Evolutionary conservation across 2,888 invertebrate genomes (phyloP).

Genomic region (Diogma glabrata): DNA sequence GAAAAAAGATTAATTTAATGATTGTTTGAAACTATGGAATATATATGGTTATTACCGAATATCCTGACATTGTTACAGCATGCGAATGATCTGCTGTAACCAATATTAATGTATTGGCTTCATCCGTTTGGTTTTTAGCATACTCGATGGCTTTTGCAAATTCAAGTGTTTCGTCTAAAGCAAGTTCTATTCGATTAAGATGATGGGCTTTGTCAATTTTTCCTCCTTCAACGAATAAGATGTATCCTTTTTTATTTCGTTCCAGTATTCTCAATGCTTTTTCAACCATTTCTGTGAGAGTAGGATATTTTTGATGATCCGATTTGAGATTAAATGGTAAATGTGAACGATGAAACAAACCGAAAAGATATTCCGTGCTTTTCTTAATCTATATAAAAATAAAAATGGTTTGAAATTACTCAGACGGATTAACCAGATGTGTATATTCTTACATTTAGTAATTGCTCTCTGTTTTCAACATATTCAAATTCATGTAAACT

Average conservation of each 20-base stretch:
- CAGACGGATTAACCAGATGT: too few relatives aligned
- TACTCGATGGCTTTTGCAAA: conserved; percentile 57
- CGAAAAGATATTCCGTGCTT: conserved; percentile 53
- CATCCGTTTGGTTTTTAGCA: conserved; percentile 47
- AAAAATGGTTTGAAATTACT: too few relatives aligned
- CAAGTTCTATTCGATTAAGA: conserved; percentile 49
- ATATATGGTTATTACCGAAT: too few relatives aligned
- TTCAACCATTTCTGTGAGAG: conserved; percentile 61
- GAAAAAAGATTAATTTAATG: too few relatives aligned
- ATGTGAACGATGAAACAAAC: conserved; percentile 55
- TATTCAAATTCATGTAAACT: conserved; percentile 38
- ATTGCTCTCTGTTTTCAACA: conserved; percentile 50
- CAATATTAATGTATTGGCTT: conserved; percentile 64
- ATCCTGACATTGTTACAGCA: conserved; percentile 36
- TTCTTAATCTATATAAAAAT: too few relatives aligned
- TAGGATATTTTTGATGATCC: conserved; percentile 45
- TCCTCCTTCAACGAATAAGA: conserved; percentile 63
- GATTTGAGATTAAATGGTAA: conserved; percentile 62
- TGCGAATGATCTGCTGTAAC: conserved; percentile 75
- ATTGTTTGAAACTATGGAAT: too few relatives aligned
- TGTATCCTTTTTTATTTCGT: conserved; percentile 54
- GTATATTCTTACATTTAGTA: conserved; percentile 42
- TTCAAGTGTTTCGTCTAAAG: conserved; percentile 70
- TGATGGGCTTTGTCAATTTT: conserved; percentile 74
- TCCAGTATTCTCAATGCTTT: conserved; percentile 57